Conservation (phyloP, 2,113 vertebrate genomes). For the Bufo gargarizans region DNA sequence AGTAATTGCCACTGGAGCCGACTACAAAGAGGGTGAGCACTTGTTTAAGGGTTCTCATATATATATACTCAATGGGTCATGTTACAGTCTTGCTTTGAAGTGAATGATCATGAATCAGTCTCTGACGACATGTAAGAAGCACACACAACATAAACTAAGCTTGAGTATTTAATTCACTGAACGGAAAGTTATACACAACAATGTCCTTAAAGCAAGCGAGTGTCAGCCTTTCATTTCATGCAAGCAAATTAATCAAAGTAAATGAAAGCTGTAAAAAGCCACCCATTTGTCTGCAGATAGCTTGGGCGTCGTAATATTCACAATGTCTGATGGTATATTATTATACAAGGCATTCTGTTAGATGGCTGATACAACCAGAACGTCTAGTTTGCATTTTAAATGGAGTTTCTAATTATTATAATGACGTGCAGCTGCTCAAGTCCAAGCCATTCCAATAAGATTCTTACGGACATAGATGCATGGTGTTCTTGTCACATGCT, state of each 20-base stretch:
- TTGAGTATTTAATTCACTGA: neutral
- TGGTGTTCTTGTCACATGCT: neutral
- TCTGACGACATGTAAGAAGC: slow-evolving; percentile 14
- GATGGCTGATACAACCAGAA: slow-evolving; percentile 19
- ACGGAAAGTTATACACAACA: neutral
- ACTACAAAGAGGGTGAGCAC: slow-evolving; percentile 2
- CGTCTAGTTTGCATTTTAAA: slow-evolving; percentile 57
- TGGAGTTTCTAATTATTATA: slow-evolving; percentile 33
- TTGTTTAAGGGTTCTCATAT: neutral
- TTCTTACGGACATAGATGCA: neutral
- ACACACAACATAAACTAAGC: neutral
- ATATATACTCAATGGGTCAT: neutral
- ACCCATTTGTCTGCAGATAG: slow-evolving; percentile 35
- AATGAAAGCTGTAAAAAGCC: slow-evolving; percentile 46
- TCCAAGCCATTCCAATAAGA: neutral
- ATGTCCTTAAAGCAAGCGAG: neutral
- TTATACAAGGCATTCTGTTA: slow-evolving; percentile 38
- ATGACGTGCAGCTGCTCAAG: slow-evolving; percentile 15
- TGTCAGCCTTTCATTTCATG: neutral
- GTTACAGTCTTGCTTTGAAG: slow-evolving; percentile 45
- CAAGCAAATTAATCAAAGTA: slow-evolving; percentile 38
- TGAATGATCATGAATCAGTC: slow-evolving; percentile 10
- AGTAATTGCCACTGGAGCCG: neutral
- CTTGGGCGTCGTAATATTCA: slow-evolving; percentile 20
- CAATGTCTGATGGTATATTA: neutral